Base-by-base conservation (phyloP, 2,888 invertebrate genomes). In the Trisateles emortualis region DNA sequence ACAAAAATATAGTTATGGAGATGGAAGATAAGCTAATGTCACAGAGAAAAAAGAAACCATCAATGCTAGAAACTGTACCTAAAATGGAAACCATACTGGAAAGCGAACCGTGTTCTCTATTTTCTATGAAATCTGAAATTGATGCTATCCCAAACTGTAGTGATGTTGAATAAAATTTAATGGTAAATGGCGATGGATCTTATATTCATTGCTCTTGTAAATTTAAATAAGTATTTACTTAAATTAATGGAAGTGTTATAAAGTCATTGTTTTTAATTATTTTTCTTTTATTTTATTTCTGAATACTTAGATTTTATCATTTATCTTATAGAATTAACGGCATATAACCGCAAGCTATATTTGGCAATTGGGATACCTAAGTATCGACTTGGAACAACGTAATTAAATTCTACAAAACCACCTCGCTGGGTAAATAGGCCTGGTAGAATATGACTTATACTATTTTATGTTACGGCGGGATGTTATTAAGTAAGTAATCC, bases 41-140 rank as follows among this genome's bases (percentile, higher is more conserved):
- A 26, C 3, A 0, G 68, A 66, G 8, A 85, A 78, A 8, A 68
- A 88, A 79, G 65, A 85, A 79, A 59, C 68, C 76, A 3, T 83
- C 84, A 2, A 52, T 87, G 13, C 57, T 87, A 41, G 75, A 81
- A 48, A 81, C 77, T 64, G 75, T 87, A 8, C 76, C 83, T 2
- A 87, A 81, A 79, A 80, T 88, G 82, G 83, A 88, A 68, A 86
- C 87, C 4, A 87, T 87, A 43, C 46, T 72, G 33, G 87, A 88
- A 74, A 77, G 76, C 30, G 77, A 83, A 72, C 76, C 74, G 46
- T 77, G 79, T 54, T 59, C 61, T 40, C 38, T 73, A 9, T 77
- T 76, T 58, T 67, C 64, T 6, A 26, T 26, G 8, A 5, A 24
- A 69, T 11, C 32, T 3, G 3, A 13, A 32, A 32, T 13, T 32